Conservation (phyloP, 2,888 invertebrate species). For the Leistus spinibarbis region DNA sequence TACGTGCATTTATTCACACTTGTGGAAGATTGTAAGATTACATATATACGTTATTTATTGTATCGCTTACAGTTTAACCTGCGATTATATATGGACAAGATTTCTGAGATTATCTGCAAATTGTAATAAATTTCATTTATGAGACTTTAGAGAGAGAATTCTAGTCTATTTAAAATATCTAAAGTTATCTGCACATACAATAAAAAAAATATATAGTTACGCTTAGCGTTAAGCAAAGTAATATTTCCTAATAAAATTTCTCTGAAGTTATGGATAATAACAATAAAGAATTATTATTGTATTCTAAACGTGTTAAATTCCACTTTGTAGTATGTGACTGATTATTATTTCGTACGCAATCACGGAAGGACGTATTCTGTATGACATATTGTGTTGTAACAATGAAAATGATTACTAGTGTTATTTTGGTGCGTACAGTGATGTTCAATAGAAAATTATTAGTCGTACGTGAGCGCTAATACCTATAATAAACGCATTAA, state of each 20-base stretch:
- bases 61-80: not conserved
- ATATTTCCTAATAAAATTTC: too few species aligned
- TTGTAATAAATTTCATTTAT: too few species aligned
- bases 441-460: not conserved
- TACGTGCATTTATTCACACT: too few species aligned
- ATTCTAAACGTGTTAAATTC: not conserved
- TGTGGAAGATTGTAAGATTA: not conserved
- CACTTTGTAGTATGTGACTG: not conserved
- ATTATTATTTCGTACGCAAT: not conserved
- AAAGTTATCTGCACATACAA: too few species aligned
- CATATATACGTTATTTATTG: not conserved
- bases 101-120: too few species aligned
- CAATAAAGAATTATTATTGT: not conserved
- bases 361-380: not conserved
- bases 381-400: not conserved
- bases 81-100: too few species aligned
- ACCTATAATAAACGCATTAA: not conserved
- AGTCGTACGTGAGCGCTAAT: not conserved
- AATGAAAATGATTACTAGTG: not conserved
- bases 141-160: too few species aligned
- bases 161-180: too few species aligned
- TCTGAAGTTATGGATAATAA: too few species aligned
- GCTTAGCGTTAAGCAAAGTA: too few species aligned
- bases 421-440: not conserved
- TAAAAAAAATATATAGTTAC: too few species aligned